phyloP scores from a whole-genome alignment of 2,888 invertebrate genomes.

The Ernsta delagoae region DNA sequence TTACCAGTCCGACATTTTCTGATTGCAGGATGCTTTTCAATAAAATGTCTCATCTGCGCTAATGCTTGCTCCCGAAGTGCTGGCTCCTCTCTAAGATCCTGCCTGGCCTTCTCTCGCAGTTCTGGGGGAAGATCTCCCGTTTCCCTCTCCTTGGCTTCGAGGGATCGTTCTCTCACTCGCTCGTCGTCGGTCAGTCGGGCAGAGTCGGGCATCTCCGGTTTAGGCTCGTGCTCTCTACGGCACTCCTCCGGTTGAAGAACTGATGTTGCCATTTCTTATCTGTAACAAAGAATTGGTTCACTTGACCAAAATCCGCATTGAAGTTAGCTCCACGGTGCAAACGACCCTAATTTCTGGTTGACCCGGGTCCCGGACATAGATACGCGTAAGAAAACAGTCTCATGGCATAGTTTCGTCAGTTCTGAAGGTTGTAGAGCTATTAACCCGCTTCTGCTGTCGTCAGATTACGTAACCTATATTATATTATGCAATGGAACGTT shows the following conservation, averaged over 20 bases:
- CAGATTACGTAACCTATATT: constrained; percentile 38
- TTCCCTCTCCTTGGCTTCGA: constrained; percentile 72
- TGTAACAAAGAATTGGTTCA: constrained; percentile 30
- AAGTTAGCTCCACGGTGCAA: not conserved
- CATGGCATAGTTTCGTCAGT: constrained; percentile 15
- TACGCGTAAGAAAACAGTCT: not conserved
- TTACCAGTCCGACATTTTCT: constrained; percentile 91
- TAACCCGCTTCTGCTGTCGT: constrained; percentile 39
- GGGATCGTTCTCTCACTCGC: constrained; percentile 51
- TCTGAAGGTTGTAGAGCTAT: constrained; percentile 40
- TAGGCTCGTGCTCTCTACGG: constrained; percentile 65
- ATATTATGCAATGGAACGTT: constrained; percentile 9
- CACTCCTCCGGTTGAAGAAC: constrained; percentile 67
- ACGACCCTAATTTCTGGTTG: too few species aligned
- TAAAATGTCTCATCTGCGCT: constrained; percentile 92
- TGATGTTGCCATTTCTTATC: constrained; percentile 71
- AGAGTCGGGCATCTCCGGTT: constrained; percentile 57
- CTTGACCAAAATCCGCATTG: not conserved
- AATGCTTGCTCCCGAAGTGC: constrained; percentile 89
- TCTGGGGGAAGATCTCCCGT: constrained; percentile 81
- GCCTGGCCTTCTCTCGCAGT: constrained; percentile 86
- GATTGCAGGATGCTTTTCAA: constrained; percentile 92
- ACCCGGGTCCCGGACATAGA: not conserved
- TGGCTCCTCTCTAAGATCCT: constrained; percentile 93
- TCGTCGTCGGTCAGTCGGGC: constrained; percentile 72